Conservation (phyloP, 2,888 invertebrate genomes). For the Parnassius orleans region DNA sequence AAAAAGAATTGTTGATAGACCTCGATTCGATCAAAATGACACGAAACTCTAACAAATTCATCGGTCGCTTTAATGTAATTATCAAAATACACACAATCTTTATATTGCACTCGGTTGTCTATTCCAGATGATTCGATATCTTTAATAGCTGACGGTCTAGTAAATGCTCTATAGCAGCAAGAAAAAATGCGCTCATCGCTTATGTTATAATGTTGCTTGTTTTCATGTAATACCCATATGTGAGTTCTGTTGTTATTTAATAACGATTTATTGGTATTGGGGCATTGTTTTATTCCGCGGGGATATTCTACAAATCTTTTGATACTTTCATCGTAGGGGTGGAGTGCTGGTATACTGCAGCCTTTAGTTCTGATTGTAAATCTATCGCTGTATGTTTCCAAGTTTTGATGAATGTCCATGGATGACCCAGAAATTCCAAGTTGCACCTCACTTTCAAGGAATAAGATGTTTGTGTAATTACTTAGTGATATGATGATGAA, state of each 20-base stretch:
- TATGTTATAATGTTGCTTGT: conserved; percentile 68
- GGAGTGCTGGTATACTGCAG: conserved; percentile 82
- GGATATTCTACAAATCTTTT: conserved; percentile 66
- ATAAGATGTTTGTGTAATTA: conserved; percentile 30
- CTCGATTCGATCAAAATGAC: conserved; percentile 59
- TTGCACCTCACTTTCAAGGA: conserved; percentile 25
- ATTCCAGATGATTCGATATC: conserved; percentile 48
- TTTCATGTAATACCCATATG: conserved; percentile 68
- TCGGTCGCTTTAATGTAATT: conserved; percentile 54
- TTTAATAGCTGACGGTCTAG: conserved; percentile 58
- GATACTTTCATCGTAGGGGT: conserved; percentile 76
- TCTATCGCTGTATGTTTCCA: conserved; percentile 28
- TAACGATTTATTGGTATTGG: conserved; percentile 59
- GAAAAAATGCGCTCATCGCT: conserved; percentile 51
- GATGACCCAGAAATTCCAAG: conserved; percentile 11
- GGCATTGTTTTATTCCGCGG: conserved; percentile 66
- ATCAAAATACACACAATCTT: conserved; percentile 64
- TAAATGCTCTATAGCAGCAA: conserved; percentile 82
- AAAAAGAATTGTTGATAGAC: conserved; percentile 84
- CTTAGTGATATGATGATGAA: conserved; percentile 40
- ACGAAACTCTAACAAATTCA: conserved; percentile 85
- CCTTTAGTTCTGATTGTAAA: conserved; percentile 79
- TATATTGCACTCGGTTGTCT: conserved; percentile 63
- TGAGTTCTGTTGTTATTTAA: conserved; percentile 79
- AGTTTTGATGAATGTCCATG: conserved; percentile 7